Evolutionary conservation across 1,140 invertebrate species (phyloP).

Genomic region (Megalopta genalis): DNA sequence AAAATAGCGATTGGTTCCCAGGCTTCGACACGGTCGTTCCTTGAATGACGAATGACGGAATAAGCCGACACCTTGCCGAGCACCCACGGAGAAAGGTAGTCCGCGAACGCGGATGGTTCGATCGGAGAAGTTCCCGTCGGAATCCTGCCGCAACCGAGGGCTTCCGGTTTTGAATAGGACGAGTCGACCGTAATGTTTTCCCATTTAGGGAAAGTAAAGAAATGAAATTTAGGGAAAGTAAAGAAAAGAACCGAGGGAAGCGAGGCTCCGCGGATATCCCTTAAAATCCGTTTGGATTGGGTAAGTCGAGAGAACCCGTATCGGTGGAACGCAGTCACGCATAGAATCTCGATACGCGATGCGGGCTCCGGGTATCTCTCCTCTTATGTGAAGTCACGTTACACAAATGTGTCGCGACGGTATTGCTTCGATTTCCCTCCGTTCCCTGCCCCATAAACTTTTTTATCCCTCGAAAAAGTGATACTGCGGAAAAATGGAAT

Average conservation of each 20-base stretch:
- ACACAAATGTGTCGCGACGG: neutral
- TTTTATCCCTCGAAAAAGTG: neutral
- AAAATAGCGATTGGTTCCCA: too few species aligned
- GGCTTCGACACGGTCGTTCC: too few species aligned
- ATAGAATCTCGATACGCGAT: conserved; percentile 6
- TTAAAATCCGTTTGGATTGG: conserved; percentile 31
- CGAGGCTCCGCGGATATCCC: conserved; percentile 24
- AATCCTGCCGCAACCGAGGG: conserved; percentile 53
- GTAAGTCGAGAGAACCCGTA: conserved; percentile 11
- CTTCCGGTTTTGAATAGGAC: neutral
- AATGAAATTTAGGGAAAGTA: conserved; percentile 60
- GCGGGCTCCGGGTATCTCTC: neutral
- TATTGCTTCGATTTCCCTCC: conserved; percentile 4
- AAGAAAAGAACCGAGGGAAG: conserved; percentile 41
- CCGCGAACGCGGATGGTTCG: conserved; percentile 38
- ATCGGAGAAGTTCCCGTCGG: conserved; percentile 68
- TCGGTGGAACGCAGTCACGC: neutral
- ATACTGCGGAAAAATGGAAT: neutral
- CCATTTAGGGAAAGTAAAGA: conserved; percentile 59
- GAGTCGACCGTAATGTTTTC: conserved; percentile 59
- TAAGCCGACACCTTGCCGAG: neutral
- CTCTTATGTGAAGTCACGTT: conserved; percentile 14
- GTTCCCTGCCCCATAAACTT: neutral
- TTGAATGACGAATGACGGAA: conserved; percentile 38
- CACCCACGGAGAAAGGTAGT: too few species aligned